Base-by-base conservation (phyloP, 2,113 vertebrate genomes). In the Cavia porcellus region DNA sequence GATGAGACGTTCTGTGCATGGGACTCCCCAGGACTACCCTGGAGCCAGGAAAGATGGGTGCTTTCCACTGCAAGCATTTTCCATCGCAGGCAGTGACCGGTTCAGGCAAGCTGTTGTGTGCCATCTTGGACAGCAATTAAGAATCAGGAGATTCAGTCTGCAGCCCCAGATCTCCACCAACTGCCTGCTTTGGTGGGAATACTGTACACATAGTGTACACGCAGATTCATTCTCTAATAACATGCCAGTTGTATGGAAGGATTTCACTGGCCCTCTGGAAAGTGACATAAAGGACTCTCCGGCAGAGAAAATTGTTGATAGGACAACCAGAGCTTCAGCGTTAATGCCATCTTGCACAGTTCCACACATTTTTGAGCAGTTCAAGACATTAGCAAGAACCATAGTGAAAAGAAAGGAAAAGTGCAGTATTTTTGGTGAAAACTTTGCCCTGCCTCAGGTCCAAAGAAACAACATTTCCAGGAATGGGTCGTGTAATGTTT, bases 11-110 rank as follows among this genome's bases (percentile, higher is more conserved):
- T 59, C 2, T 81, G 8, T 75, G 11, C 35, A 64, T 35, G 6
- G 97, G 30, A 94, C 59, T 50, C 70, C n/a, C 28, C 47, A 13
- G 10, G 7, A 97, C 79, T 94, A 84, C 55, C 94, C 45, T 19
- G n/a, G 95, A 96, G 14, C 90, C 15, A 8, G 86, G 24, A 47
- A 92, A 68, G n/a, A 79, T 88, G 52, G 55, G 8, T 0, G 12
- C 15, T 97, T 96, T 13, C 45, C 85, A 74, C 82, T 97, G 77
- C 95, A 50, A 81, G 68, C 25, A 42, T 90, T 92, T 91, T 59
- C 22, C 6, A 28, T 45, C 12, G 3, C 30, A 96, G 92, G 7
- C 59, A 95, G 62, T 72, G 50, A 66, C 9, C 50, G 11, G 50
- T 52, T 52, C 50, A 97, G 28, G 1, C 50, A 55, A 94, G 0